These are phyloP conservation scores for Uloborus diversus DNA, from an alignment of 1,140 invertebrate genomes.

Conservation along the genomic window DNA sequence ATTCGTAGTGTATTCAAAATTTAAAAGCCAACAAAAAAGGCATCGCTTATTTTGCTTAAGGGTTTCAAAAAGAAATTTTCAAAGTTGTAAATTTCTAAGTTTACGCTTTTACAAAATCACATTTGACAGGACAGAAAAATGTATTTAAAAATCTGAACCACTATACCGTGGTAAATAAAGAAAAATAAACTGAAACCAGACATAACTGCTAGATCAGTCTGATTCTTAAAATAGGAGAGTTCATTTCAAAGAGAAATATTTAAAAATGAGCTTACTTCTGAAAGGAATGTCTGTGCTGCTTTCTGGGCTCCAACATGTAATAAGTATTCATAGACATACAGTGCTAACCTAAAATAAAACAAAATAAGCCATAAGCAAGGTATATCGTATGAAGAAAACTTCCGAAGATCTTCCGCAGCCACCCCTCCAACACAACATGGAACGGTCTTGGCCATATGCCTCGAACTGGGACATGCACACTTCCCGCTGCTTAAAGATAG, in stretches of 20 bases:
- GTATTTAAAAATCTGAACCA: too few species aligned
- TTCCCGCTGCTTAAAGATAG: slow-evolving; percentile 37
- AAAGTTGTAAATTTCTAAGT: too few species aligned
- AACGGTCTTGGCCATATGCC: slow-evolving; percentile 53
- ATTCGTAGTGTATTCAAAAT: too few species aligned
- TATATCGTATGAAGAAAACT: slow-evolving; percentile 16
- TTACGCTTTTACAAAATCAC: too few species aligned
- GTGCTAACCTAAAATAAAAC: slow-evolving; percentile 77
- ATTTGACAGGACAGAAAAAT: too few species aligned
- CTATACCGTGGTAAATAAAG: too few species aligned
- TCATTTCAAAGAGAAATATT: background rate
- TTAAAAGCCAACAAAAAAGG: too few species aligned
- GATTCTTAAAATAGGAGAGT: background rate
- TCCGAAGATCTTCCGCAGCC: slow-evolving; percentile 11
- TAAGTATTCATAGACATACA: slow-evolving; percentile 99
- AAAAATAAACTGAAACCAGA: too few species aligned
- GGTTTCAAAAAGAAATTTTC: too few species aligned
- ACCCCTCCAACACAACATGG: slow-evolving; percentile 38
- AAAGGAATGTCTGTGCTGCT: slow-evolving; percentile 97
- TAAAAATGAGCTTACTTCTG: slow-evolving; percentile 75
- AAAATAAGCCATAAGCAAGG: slow-evolving; percentile 32
- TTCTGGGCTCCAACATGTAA: slow-evolving; percentile 98
- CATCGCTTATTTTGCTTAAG: too few species aligned
- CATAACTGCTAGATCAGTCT: slow-evolving; percentile 32
- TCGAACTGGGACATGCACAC: slow-evolving; percentile 49